Evolutionary conservation across 2,797 vertebrate genomes (phyloP), one percentile per base, ranked within the genome.

Genomic region (Siniperca obscura): DNA sequence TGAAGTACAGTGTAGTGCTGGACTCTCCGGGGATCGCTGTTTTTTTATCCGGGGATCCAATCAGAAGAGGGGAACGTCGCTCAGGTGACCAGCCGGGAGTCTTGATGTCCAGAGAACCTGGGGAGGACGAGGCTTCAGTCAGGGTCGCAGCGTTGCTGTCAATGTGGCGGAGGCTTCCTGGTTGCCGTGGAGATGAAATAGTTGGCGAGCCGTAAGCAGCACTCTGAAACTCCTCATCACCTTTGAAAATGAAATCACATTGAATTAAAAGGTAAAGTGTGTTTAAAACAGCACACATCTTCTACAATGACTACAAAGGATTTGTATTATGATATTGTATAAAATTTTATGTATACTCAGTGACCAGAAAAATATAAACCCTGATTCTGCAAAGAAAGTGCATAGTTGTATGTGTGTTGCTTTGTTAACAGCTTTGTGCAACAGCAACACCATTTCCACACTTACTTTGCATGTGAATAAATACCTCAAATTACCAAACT

Each of bases 1-100:
- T 97, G 90, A 97, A 97, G 87, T 97, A 97, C 34, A 96, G 7
- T 0, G 96, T 96, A 5, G 91, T 91, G 87, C 87, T 94, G 40
- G 91, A 92, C 55, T 95, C 95, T 25, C 81, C 92, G 0, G 88
- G 86, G 17, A 88, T 44, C 0, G 46, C 62, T 1, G 83, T 7
- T 52, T 90, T 94, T 14, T 88, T 94, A 25, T 95, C 94, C 0
- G 92, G 94, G 30, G 92, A 95, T 17, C 81, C 73, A 55, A 94
- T 76, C 72, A 95, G 73, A 40, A 95, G 86, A 65, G 94, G 92
- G 1, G 93, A 95, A 6, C 73, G 90, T 7, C 92, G 85, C 0
- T 88, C 92, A 7, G 87, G 94, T 34, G 91, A 92, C 89, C 92
- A 94, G 59, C 70, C 93, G 0, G 91, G 91, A 34, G 90, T 94